phyloP scores from a whole-genome alignment of 30 jellyfish, hydroid and myxozoan genomes.

The Aurelia aurita complex sp. Pacific region DNA sequence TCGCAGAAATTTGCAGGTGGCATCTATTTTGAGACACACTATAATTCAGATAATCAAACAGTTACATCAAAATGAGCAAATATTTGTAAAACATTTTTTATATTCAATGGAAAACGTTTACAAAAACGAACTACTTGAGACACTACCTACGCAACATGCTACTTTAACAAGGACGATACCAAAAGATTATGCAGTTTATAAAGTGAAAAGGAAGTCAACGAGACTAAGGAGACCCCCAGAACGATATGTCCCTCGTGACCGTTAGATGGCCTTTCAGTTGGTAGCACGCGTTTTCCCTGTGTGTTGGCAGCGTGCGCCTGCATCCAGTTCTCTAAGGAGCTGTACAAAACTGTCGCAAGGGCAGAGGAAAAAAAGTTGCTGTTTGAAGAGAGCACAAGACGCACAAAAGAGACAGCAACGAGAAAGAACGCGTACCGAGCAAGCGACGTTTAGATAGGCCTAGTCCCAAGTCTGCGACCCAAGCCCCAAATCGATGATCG shows the following conservation, averaged over 20 bases:
- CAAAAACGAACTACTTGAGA: too few species aligned
- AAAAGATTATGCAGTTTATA: background rate
- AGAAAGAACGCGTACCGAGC: background rate
- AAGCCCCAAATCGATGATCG: background rate
- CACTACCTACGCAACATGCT: too few species aligned
- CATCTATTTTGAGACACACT: too few species aligned
- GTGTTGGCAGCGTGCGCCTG: conserved; percentile 2
- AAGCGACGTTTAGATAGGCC: background rate
- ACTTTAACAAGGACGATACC: too few species aligned
- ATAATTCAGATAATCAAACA: too few species aligned
- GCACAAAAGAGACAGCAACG: background rate
- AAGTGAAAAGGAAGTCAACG: conserved; percentile 15
- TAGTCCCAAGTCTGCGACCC: background rate
- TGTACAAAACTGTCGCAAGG: background rate
- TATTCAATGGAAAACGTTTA: too few species aligned
- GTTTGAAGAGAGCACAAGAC: background rate
- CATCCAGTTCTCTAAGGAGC: background rate
- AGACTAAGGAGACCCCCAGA: conserved; percentile 25
- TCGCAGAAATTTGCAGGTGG: too few species aligned
- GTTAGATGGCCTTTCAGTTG: background rate
- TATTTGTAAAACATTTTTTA: too few species aligned
- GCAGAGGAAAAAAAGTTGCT: background rate
- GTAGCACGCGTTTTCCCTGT: conserved; percentile 1
- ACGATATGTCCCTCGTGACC: conserved; percentile 12
- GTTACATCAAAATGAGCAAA: too few species aligned